Evolutionary conservation across 2,888 invertebrate species (phyloP), one percentile per base, ranked within the genome.

Genomic region (Callimorpha dominula): DNA sequence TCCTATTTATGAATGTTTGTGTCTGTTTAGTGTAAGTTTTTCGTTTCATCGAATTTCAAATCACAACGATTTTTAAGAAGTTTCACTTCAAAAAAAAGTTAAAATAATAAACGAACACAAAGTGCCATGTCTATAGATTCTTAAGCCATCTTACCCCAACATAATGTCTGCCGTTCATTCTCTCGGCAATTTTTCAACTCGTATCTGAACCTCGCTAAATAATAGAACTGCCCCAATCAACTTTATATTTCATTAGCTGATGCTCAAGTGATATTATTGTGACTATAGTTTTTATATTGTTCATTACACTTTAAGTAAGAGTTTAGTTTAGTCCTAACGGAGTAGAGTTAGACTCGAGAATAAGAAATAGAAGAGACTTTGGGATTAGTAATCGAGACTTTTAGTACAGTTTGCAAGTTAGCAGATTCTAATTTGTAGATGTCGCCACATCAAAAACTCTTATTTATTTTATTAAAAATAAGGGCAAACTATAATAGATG

Each of bases 191-290:
- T 88, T 88, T 88, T 89, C 89, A 86, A 81, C 77, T 80, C 84
- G 83, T 88, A 86, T 87, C 85, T 86, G 80, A 78, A 80, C 80
- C 67, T 70, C 80, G 81, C 79, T 88, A 88, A 88, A 88, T 88
- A 87, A 88, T 88, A 86, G 84, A 82, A 78, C 65, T 65, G 72
- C 76, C 75, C 69, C 70, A 77, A 87, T 86, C 80, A 83, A 86
- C 81, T 88, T 85, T 86, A 88, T 88, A 85, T 92, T 91, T 90
- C 91, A 92, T 92, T 92, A 92, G 86, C 84, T 85, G 76, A 75
- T 88, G 86, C 88, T 90, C 82, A 88, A 86, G 82, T 86, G 81
- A 63, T 72, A 68, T 67, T 50, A 67, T 49, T 63, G 87, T 80
- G 11, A n/a, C 70, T 76, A 77, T 79, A 76, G 76, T 79, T 78